Conservation (phyloP, 2,888 invertebrate genomes). For the Ethmia dodecea region DNA sequence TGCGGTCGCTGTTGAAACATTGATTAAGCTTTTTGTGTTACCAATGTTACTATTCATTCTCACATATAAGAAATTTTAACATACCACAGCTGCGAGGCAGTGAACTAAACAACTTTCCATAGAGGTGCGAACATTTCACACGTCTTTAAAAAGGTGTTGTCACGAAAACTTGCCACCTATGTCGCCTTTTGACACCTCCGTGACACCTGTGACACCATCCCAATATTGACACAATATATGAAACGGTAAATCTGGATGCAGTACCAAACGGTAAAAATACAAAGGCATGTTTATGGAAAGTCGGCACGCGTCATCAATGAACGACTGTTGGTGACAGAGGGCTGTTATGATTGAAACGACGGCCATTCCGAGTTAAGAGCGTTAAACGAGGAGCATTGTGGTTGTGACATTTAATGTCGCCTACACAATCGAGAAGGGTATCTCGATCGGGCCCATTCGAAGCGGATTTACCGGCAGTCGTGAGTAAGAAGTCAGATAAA, state of each 20-base stretch:
- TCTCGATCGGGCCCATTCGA: conserved; percentile 34
- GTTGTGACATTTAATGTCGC: conserved; percentile 49
- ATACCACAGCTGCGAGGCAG: conserved; percentile 25
- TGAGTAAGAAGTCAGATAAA: conserved; percentile 20
- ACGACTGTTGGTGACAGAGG: conserved; percentile 41
- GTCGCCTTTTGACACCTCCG: conserved; percentile 36
- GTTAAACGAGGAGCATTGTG: conserved; percentile 55
- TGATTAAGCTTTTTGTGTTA: conserved; percentile 51
- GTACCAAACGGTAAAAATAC: conserved; percentile 33
- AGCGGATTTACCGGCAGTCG: conserved; percentile 28
- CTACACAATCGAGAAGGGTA: conserved; percentile 53
- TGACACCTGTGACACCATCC: conserved; percentile 27
- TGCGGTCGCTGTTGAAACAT: conserved; percentile 56
- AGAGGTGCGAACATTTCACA: conserved; percentile 26
- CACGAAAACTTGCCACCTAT: conserved; percentile 42
- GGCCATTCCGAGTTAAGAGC: conserved; percentile 34
- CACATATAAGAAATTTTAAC: conserved; percentile 16
- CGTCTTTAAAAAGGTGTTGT: conserved; percentile 34
- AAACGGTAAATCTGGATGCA: conserved; percentile 43
- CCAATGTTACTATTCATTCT: conserved; percentile 25
- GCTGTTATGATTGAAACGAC: conserved; percentile 54
- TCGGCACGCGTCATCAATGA: conserved; percentile 48
- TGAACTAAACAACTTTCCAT: conserved; percentile 26
- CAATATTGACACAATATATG: conserved; percentile 36
- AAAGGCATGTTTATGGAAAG: conserved; percentile 49